Base-by-base conservation (phyloP, 2,113 vertebrate species). In the Galeopterus variegatus region DNA sequence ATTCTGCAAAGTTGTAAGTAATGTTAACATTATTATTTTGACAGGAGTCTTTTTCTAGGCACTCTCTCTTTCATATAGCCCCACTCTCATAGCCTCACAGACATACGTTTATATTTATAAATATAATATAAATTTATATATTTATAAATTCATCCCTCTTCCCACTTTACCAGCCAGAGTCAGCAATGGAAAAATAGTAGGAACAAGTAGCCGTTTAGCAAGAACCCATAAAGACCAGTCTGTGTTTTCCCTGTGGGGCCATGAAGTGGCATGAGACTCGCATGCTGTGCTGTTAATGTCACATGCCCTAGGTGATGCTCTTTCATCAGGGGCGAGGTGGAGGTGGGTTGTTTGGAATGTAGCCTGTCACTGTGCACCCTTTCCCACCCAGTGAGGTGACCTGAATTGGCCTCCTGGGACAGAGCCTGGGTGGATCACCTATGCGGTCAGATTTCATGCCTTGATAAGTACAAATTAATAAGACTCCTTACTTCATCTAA, bases 401-500 rank as follows among this genome's bases (percentile, higher is more conserved):
- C 97, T 97, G 90, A 97, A 76, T 88, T 97, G 93, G 89, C 94
- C 90, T 92, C 60, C 14, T 75, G 70, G 75, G 70, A 93, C 80
- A 76, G 75, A 96, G 75, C 31, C 62, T 87, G 48, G 80, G 58
- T 81, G 50, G 58, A 93, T 97, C 93, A 93, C 52, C 69, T 96
- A 45, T 72, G 90, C n/a, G 90, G 80, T 96, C 56, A 69, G 87
- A 95, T 95, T 84, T 97, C 65, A 87, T 84, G 75, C 93, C 75
- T 97, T 93, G 92, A 95, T 95, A 97, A 97, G 41, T 75, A 87
- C 48, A 97, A 86, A 93, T 89, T 97, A 79, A 96, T 92, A 92
- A 93, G 92, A 88, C 83, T 84, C 83, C 87, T 97, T 95, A 97
- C 92, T 84, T 97, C 96, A 97, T 92, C 95, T 96, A 97, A 98